Evolutionary conservation across 2,113 vertebrate species (phyloP).

Genomic region (Hepsetus odoe): DNA sequence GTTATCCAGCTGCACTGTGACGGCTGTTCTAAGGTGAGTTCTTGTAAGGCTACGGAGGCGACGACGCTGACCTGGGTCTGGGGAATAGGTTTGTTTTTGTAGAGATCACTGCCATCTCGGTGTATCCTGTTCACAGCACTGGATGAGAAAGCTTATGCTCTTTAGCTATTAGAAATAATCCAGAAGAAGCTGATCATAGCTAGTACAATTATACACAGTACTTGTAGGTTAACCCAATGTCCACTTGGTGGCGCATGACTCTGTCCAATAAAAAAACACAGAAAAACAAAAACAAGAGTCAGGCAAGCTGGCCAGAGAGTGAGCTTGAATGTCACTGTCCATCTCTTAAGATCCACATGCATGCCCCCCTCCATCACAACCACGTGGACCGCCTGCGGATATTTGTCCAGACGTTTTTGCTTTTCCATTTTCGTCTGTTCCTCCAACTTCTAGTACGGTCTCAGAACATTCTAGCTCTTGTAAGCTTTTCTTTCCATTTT

Average conservation of each 20-base stretch:
- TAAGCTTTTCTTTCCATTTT: not conserved
- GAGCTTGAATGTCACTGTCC: not conserved
- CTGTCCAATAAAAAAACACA: not conserved
- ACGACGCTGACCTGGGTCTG: constrained; percentile 67
- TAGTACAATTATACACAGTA: constrained; percentile 48
- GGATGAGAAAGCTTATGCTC: constrained; percentile 37
- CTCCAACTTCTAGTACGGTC: constrained; percentile 11
- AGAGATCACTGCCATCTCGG: constrained; percentile 9
- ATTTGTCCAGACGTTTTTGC: not conserved
- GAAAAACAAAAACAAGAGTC: not conserved
- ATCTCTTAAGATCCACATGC: not conserved
- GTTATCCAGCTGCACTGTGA: constrained; percentile 53
- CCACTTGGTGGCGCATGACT: not conserved
- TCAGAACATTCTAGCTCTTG: constrained; percentile 4
- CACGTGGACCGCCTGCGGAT: not conserved
- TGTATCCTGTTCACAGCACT: constrained; percentile 34
- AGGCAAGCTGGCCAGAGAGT: constrained; percentile 1
- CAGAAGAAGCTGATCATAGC: constrained; percentile 44
- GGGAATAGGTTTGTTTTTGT: not conserved
- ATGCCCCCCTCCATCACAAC: not conserved
- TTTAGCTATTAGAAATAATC: constrained; percentile 30
- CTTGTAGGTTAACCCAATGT: constrained; percentile 1
- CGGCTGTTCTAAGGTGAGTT: constrained; percentile 64
- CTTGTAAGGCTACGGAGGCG: constrained; percentile 74
- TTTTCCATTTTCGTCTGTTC: not conserved